These are phyloP conservation scores for Zosterops borbonicus DNA, from an alignment of 2,113 vertebrate genomes.

Conservation along the genomic window DNA sequence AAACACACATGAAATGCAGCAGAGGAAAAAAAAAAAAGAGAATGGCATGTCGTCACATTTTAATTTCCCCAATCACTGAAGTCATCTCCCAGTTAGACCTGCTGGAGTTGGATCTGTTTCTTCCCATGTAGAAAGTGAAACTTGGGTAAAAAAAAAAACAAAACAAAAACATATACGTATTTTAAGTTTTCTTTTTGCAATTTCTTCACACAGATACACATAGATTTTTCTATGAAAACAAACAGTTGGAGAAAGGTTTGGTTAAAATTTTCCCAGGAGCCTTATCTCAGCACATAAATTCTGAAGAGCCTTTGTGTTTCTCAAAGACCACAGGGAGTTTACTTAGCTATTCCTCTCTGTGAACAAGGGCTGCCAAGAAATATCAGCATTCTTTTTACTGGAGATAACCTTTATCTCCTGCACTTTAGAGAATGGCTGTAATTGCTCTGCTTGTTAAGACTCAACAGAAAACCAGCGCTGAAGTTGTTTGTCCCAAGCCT, in stretches of 20 bases:
- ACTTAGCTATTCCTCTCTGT: background rate
- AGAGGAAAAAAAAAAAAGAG: background rate
- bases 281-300: background rate
- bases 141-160: background rate
- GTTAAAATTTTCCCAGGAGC: background rate
- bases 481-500: background rate
- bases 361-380: background rate
- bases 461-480: background rate
- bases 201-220: background rate
- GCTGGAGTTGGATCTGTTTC: background rate
- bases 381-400: background rate
- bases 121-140: background rate
- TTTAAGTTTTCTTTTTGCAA: background rate
- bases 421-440: background rate
- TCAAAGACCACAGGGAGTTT: background rate
- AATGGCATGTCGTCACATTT: background rate
- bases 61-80: background rate
- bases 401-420: background rate
- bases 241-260: background rate
- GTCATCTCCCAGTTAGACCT: background rate
- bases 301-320: background rate
- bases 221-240: background rate
- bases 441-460: background rate
- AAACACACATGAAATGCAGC: background rate
- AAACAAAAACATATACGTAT: accelerated